Base-by-base conservation (phyloP, 1,140 invertebrate genomes). In the Brachionus koreanus region DNA sequence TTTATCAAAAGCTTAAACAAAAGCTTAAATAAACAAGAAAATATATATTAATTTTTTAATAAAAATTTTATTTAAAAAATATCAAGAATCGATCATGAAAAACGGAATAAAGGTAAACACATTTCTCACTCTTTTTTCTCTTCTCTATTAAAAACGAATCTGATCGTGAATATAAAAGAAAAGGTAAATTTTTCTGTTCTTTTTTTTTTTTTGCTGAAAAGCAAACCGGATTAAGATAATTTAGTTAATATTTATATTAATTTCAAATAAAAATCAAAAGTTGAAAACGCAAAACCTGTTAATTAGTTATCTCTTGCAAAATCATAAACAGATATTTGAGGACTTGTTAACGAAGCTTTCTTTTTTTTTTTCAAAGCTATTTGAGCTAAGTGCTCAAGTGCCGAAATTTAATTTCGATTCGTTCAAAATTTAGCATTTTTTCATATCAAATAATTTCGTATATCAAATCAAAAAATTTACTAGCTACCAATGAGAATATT, bases 201-300 rank as follows among this genome's bases (percentile, higher is more conserved):
- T 63, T 29, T 63, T 63, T 19, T 61, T 61, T 5, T 63, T 35
- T 4, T 65, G 9, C 19, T 52, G 33, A 65, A 35, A 65, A 65
- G 16, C 13, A 72, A 72, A 72, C 33, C 67, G 67, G 67, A 72
- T 72, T 72, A 72, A 72, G 67, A 72, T 72, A 72, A 72, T 37
- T 33, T 65, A 65, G 63, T 72, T 72, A 42, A 37, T 72, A 72
- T 72, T 72, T 72, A 72, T 72, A 72, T 72, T 72, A 72, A 72
- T 72, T 72, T 72, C 67, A 72, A 72, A 72, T 72, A 42, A 39
- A 72, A 72, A 72, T 39, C 33, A 72, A 72, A 72, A 72, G 37
- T 72, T 72, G 16, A 72, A 69, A 72, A 72, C 33, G 37, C 13
- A 39, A 72, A 72, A 72, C 61, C 61, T 65, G 61, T n/a, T 65